phyloP scores from a whole-genome alignment of 2,797 vertebrate species.

The Vespertilio murinus region DNA sequence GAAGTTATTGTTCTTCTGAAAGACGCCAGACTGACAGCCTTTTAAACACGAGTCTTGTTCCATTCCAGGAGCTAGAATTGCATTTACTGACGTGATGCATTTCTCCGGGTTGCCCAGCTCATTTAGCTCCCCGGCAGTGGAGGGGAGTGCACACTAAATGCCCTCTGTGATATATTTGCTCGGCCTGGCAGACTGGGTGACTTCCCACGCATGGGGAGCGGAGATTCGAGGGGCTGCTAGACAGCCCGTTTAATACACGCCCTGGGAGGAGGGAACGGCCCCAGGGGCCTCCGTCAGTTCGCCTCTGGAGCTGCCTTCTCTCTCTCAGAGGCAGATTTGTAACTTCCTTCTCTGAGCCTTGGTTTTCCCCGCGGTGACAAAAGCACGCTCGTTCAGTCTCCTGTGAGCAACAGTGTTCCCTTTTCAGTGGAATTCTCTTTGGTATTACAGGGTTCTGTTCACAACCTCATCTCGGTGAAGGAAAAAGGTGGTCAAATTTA shows the following conservation, averaged over 20 bases:
- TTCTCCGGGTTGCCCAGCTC: neutral
- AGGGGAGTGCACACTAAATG: neutral
- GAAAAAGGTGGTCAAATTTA: neutral
- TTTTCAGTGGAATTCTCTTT: slow-evolving; percentile 35
- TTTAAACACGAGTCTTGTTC: slow-evolving; percentile 16
- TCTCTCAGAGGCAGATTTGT: slow-evolving; percentile 23
- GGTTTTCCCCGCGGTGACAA: slow-evolving; percentile 36
- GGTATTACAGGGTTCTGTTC: neutral
- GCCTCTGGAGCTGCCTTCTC: slow-evolving; percentile 35
- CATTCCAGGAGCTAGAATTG: neutral
- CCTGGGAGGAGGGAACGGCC: neutral
- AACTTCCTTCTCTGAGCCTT: neutral
- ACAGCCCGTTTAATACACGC: neutral
- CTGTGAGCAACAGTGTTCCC: neutral
- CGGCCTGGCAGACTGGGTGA: neutral
- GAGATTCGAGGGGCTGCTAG: neutral
- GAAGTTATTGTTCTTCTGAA: slow-evolving; percentile 24
- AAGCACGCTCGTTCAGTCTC: slow-evolving; percentile 35
- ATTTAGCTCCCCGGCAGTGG: neutral
- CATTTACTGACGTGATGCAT: neutral
- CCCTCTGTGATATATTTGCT: neutral
- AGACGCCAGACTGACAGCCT: neutral
- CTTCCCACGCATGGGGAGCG: neutral
- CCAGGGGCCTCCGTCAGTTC: neutral
- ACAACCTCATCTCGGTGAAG: neutral